Conservation (phyloP, 2,888 invertebrate species). For the Polydrusus cervinus region DNA sequence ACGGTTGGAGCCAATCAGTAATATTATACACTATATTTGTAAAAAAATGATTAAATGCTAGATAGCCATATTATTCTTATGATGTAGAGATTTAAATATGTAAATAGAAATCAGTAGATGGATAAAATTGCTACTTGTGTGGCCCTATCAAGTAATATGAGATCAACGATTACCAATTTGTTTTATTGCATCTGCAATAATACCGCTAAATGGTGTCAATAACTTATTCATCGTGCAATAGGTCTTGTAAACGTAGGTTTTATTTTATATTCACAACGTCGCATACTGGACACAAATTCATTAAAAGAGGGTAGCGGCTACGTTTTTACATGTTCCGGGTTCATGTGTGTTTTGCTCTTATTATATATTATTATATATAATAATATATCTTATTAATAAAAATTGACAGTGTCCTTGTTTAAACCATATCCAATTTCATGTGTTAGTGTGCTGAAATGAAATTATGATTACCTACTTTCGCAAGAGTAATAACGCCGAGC, state of each 20-base stretch:
- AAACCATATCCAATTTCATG: too few relatives aligned
- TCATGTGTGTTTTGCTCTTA: too few relatives aligned
- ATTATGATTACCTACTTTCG: too few relatives aligned
- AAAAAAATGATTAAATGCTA: slow-evolving; percentile 32
- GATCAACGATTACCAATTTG: slow-evolving; percentile 8
- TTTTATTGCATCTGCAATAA: slow-evolving; percentile 19
- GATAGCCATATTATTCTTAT: slow-evolving; percentile 27
- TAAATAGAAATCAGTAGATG: slow-evolving; percentile 28
- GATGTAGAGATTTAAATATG: slow-evolving; percentile 28
- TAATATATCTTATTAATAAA: too few relatives aligned
- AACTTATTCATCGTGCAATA: slow-evolving; percentile 16
- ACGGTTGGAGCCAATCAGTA: slow-evolving; percentile 32
- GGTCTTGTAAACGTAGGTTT: slow-evolving; percentile 19
- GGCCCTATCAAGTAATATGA: slow-evolving; percentile 27
- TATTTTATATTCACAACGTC: not conserved
- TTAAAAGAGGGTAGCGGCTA: too few relatives aligned
- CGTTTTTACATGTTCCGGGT: too few relatives aligned
- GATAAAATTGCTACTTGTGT: slow-evolving; percentile 26
- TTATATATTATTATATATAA: too few relatives aligned
- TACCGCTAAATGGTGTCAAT: slow-evolving; percentile 23
- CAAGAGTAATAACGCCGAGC: too few relatives aligned
- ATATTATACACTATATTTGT: slow-evolving; percentile 9
- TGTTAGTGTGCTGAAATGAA: too few relatives aligned
- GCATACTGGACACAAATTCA: not conserved
- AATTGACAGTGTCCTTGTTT: too few relatives aligned